phyloP scores from a whole-genome alignment of 2,888 invertebrate genomes.

The Andricus curvator region DNA sequence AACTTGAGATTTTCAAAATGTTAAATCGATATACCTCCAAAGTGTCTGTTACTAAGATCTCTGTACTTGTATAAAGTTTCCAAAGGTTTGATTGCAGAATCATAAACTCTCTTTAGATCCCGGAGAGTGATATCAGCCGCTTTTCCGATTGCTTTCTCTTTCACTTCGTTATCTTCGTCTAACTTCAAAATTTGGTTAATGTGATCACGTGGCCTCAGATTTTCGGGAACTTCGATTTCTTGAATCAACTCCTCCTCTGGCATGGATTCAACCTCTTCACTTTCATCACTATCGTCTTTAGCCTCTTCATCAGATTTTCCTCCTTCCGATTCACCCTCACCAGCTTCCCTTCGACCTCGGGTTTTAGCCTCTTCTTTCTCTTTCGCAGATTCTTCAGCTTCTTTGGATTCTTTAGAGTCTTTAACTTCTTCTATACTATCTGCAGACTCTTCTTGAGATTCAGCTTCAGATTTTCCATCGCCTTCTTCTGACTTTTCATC shows the following conservation, averaged over 20 bases:
- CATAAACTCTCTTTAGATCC: conserved; percentile 92
- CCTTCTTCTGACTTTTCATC: conserved; percentile 50
- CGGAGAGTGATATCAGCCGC: conserved; percentile 89
- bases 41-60: conserved; percentile 94
- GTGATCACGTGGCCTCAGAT: conserved; percentile 88
- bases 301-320: background rate
- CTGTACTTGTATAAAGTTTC: conserved; percentile 95
- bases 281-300: conserved; percentile 37
- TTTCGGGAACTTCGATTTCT: conserved; percentile 87
- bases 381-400: conserved; percentile 53
- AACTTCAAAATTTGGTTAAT: conserved; percentile 89
- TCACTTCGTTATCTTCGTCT: conserved; percentile 86
- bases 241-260: conserved; percentile 81
- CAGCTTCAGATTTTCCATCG: conserved; percentile 48
- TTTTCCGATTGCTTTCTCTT: conserved; percentile 85
- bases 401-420: conserved; percentile 43
- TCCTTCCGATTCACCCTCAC: background rate
- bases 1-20: no score
- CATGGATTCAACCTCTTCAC: conserved; percentile 63
- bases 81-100: conserved; percentile 92
- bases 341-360: background rate
- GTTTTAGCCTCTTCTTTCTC: conserved; percentile 52
- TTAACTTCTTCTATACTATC: conserved; percentile 59
- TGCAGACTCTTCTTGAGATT: conserved; percentile 52
- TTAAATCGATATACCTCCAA: conserved; percentile 81